phyloP scores from a whole-genome alignment of 2,888 invertebrate species.

The Tholera decimalis region DNA sequence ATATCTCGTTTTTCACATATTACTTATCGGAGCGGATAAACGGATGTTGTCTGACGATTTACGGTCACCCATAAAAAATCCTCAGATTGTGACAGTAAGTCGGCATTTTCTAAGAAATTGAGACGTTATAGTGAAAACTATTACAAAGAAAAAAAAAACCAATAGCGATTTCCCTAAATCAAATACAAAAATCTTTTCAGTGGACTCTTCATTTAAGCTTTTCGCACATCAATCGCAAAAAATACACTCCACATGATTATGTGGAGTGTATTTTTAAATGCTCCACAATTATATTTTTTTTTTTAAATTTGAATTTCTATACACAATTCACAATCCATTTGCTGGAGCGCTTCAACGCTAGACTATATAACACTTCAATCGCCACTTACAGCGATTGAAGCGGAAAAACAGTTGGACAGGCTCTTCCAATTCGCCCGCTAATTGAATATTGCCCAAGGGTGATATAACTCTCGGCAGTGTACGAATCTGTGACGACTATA shows the following conservation, averaged over 20 bases:
- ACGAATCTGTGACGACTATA: constrained; percentile 72
- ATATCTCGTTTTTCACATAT: constrained; percentile 12
- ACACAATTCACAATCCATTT: constrained; percentile 47
- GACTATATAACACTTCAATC: constrained; percentile 52
- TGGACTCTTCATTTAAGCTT: not conserved
- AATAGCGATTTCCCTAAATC: not conserved
- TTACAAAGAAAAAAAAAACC: too few species aligned
- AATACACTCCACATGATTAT: not conserved
- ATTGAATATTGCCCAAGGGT: constrained; percentile 79
- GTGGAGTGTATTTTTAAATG: too few species aligned
- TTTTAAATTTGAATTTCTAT: constrained; percentile 34
- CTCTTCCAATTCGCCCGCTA: constrained; percentile 67
- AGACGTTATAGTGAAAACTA: not conserved
- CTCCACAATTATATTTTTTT: constrained; percentile 21
- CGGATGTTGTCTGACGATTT: constrained; percentile 18
- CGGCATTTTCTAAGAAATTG: not conserved
- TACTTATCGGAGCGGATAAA: constrained; percentile 21
- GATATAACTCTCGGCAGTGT: constrained; percentile 72
- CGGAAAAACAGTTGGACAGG: constrained; percentile 57
- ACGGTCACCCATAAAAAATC: constrained; percentile 4
- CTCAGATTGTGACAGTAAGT: not conserved
- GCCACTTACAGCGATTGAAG: constrained; percentile 64
- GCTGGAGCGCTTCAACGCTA: constrained; percentile 37
- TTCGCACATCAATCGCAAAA: constrained; percentile 3
- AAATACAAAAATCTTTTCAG: not conserved